These are phyloP conservation scores for Chaetodon trifasciatus DNA, from an alignment of 2,797 vertebrate genomes.

Conservation along the genomic window DNA sequence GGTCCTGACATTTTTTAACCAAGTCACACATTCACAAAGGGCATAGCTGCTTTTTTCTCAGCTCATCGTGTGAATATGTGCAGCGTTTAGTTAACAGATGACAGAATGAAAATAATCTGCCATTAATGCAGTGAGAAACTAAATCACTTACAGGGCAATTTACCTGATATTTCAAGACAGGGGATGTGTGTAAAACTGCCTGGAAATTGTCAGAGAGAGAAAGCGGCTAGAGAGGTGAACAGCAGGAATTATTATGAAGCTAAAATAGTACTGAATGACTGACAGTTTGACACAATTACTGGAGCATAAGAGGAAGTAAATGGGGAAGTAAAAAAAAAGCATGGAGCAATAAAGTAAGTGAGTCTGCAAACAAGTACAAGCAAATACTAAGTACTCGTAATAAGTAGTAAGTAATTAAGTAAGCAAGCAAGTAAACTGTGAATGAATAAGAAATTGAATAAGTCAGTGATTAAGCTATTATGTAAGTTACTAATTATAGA, in stretches of 20 bases:
- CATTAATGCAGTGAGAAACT: not conserved
- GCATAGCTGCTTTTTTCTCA: not conserved
- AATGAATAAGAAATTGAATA: too few relatives aligned
- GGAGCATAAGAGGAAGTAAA: too few relatives aligned
- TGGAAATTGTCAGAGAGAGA: too few relatives aligned
- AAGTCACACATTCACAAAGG: not conserved
- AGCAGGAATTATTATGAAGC: not conserved
- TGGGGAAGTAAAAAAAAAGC: too few relatives aligned
- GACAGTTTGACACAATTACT: not conserved
- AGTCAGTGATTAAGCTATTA: not conserved
- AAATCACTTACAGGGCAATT: not conserved
- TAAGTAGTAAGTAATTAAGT: too few relatives aligned
- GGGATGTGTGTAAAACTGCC: too few relatives aligned
- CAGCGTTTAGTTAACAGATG: not conserved
- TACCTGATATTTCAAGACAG: not conserved
- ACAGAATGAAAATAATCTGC: not conserved
- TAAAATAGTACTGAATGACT: not conserved
- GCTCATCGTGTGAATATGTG: not conserved
- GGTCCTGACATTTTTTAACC: not conserved
- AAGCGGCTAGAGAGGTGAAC: too few relatives aligned
- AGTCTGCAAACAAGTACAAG: too few relatives aligned
- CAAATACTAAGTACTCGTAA: too few relatives aligned
- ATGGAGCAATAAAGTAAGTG: too few relatives aligned
- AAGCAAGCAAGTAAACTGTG: too few relatives aligned
- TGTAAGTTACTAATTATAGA: not conserved